Base-by-base conservation (phyloP, 2,113 vertebrate species). In the Trematocara marginatum region DNA sequence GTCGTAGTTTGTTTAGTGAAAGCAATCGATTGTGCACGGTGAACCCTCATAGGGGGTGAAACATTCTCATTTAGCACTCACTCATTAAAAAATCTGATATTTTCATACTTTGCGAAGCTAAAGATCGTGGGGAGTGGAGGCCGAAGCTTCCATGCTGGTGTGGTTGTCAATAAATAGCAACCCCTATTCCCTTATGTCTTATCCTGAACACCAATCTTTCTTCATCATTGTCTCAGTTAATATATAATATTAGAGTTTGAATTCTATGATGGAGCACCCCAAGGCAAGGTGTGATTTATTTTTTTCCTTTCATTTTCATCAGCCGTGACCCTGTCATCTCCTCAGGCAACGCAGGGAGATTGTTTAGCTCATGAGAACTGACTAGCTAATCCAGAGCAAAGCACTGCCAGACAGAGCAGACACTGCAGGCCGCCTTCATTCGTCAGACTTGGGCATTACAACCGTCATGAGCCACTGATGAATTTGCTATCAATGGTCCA, bases 371-470 rank as follows among this genome's bases (percentile, higher is more conserved):
- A 81, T 91, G 92, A 89, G 92, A 92, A 93, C 92, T 90, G 92
- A 94, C 93, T 93, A 52, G 86, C 87, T 95, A 93, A 94, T 94
- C 93, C 90, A 69, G 79, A 91, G 81, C 81, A 81, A 89, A 87
- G 85, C 83, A 85, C 85, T 89, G 78, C 35, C 83, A 90, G 86
- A 90, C 90, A 56, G 74, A 81, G 81, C 74, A 82, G 86, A 89
- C 84, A 80, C 90, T 88, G 87, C 83, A 78, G 83, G 85, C 90
- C 76, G 81, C 83, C 85, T 87, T 89, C 92, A 92, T 95, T 92
- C 90, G 84, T 93, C 94, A 92, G 85, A 89, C 89, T 90, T n/a
- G 35, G 81, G 71, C 88, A 56, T 82, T 76, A 66, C 90, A 64
- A 59, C 81, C 61, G 79, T 88, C 89, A 76, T 49, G 74, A 86